These are phyloP conservation scores for Polyploca ridens DNA, from an alignment of 2,888 invertebrate species.

Conservation along the genomic window DNA sequence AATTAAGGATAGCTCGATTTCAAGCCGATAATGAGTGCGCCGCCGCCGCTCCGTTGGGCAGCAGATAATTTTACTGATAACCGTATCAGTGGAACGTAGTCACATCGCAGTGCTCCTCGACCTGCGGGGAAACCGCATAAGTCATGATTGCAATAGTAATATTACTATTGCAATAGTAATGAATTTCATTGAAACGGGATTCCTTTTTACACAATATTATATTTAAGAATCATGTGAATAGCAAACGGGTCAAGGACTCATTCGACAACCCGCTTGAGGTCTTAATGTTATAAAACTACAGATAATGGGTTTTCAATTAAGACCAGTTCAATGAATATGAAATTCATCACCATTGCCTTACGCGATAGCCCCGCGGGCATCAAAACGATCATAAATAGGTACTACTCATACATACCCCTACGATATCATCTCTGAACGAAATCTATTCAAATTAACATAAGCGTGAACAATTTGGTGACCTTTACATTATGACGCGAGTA, in stretches of 20 bases:
- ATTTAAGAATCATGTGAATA: no score
- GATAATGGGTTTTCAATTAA: no score
- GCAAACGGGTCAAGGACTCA: no score
- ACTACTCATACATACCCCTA: conserved; percentile 22
- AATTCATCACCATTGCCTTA: no score
- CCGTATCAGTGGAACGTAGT: conserved; percentile 43
- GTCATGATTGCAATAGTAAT: no score
- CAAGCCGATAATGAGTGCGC: conserved; percentile 57
- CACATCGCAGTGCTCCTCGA: conserved; percentile 30
- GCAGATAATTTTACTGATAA: conserved; percentile 61
- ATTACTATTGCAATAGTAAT: no score
- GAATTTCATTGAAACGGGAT: no score
- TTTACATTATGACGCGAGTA: conserved; percentile 51
- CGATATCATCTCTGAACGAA: conserved; percentile 17
- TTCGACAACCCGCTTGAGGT: no score
- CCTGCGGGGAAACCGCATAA: conserved; percentile 8
- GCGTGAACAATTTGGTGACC: conserved; percentile 47
- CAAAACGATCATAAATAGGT: conserved; percentile 23
- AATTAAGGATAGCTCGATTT: conserved; percentile 59
- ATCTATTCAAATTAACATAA: conserved; percentile 31
- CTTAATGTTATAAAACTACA: no score
- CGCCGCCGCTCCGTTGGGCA: conserved; percentile 46
- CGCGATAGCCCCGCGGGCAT: background rate
- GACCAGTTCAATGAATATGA: no score
- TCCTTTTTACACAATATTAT: no score